Conservation (phyloP, 2,113 vertebrate genomes). For the Egretta garzetta region DNA sequence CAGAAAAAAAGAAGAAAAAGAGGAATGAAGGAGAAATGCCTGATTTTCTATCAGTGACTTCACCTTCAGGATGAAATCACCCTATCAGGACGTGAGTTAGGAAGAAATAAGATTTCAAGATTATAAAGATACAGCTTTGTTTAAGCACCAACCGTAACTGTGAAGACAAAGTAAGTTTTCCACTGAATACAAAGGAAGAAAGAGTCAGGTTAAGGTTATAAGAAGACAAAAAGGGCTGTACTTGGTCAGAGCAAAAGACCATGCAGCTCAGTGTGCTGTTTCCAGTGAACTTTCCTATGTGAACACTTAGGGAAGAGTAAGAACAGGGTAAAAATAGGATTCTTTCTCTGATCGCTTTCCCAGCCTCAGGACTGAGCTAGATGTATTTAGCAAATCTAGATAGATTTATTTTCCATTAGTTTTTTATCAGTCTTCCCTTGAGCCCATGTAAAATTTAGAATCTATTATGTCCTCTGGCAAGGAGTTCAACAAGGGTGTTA, state of each 20-base stretch:
- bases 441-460: constrained; percentile 40
- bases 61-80: background rate
- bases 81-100: background rate
- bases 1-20: background rate
- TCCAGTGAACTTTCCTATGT: background rate
- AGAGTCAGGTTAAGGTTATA: background rate
- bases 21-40: background rate
- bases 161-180: background rate
- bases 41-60: background rate
- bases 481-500: background rate
- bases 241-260: background rate
- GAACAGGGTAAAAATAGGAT: background rate
- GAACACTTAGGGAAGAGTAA: background rate
- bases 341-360: background rate
- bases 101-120: background rate
- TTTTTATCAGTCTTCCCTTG: background rate
- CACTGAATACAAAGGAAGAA: background rate
- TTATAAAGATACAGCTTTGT: background rate
- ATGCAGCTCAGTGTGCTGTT: background rate
- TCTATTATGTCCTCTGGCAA: constrained; percentile 15
- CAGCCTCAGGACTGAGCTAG: background rate
- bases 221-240: background rate
- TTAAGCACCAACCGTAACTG: background rate
- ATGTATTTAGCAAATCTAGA: constrained; percentile 44
- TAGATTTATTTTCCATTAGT: constrained; percentile 28